These are phyloP conservation scores for Lepidurus packardi DNA, from an alignment of 1,140 invertebrate species.

Conservation along the genomic window DNA sequence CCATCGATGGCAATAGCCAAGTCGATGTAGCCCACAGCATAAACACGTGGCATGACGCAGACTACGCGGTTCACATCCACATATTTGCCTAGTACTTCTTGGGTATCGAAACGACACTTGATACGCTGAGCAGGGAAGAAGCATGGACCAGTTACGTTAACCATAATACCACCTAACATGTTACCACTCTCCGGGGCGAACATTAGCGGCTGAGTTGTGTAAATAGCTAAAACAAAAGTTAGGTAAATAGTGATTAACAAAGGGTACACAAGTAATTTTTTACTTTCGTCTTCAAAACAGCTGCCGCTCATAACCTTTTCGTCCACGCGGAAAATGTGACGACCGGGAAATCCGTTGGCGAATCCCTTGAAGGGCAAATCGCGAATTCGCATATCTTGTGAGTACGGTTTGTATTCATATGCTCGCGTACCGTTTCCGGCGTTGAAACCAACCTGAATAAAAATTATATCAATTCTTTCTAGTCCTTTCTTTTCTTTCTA, in stretches of 20 bases:
- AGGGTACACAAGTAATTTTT: conserved; percentile 36
- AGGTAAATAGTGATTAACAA: background rate
- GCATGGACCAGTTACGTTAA: conserved; percentile 92
- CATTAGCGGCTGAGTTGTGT: conserved; percentile 66
- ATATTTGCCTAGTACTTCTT: conserved; percentile 62
- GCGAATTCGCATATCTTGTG: conserved; percentile 73
- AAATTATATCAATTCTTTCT: conserved; percentile 18
- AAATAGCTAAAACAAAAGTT: conserved; percentile 54
- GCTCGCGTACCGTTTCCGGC: conserved; percentile 86
- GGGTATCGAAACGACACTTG: conserved; percentile 51
- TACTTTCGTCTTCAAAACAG: conserved; percentile 54
- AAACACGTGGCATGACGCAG: conserved; percentile 80
- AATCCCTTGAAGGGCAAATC: conserved; percentile 75
- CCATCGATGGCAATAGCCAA: conserved; percentile 76
- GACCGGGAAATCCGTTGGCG: conserved; percentile 77
- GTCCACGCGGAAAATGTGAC: conserved; percentile 90
- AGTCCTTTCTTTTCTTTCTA: conserved; percentile 13
- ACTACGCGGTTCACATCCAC: conserved; percentile 74
- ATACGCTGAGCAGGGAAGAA: conserved; percentile 67
- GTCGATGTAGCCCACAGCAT: conserved; percentile 82
- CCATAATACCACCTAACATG: conserved; percentile 89
- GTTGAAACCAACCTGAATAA: conserved; percentile 80
- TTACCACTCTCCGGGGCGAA: conserved; percentile 90
- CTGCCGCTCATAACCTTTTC: conserved; percentile 87
- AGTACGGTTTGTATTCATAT: conserved; percentile 85